These are phyloP conservation scores for Melitaea athalia DNA, from an alignment of 2,888 invertebrate genomes.

Conservation along the genomic window DNA sequence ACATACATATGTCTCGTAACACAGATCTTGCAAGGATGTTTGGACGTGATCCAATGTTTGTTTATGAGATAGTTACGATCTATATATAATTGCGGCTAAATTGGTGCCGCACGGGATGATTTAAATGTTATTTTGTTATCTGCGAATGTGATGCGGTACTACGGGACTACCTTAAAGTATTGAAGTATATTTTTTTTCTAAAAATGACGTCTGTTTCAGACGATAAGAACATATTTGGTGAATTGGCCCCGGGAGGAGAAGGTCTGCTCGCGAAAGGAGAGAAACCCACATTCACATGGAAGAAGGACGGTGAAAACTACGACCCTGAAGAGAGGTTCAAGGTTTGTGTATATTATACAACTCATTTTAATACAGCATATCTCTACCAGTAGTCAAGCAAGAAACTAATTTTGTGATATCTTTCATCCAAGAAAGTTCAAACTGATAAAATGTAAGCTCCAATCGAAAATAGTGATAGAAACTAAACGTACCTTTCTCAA, in stretches of 20 bases:
- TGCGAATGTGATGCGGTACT: constrained; percentile 27
- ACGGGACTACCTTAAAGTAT: constrained; percentile 18
- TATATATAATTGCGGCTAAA: constrained; percentile 50
- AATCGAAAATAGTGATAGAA: not conserved
- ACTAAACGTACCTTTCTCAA: constrained; percentile 14
- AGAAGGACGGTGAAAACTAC: constrained; percentile 91
- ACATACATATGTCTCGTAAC: constrained; percentile 34
- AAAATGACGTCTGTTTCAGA: constrained; percentile 71
- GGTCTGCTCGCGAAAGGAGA: constrained; percentile 87
- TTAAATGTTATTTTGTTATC: constrained; percentile 28
- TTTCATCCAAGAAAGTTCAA: not conserved
- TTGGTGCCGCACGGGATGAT: constrained; percentile 30
- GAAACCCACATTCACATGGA: constrained; percentile 91
- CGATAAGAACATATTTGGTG: constrained; percentile 91
- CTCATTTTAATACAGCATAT: not conserved
- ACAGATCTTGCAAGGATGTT: constrained; percentile 49
- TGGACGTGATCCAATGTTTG: constrained; percentile 68
- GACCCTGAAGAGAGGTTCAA: constrained; percentile 96
- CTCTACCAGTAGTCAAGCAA: not conserved
- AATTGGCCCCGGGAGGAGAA: constrained; percentile 85
- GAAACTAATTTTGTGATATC: not conserved
- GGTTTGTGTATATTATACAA: constrained; percentile 45
- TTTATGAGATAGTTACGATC: constrained; percentile 53
- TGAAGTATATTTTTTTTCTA: constrained; percentile 22
- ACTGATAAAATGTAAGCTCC: not conserved